Evolutionary conservation across 2,888 invertebrate genomes (phyloP).

Genomic region (Cantharis nigra): DNA sequence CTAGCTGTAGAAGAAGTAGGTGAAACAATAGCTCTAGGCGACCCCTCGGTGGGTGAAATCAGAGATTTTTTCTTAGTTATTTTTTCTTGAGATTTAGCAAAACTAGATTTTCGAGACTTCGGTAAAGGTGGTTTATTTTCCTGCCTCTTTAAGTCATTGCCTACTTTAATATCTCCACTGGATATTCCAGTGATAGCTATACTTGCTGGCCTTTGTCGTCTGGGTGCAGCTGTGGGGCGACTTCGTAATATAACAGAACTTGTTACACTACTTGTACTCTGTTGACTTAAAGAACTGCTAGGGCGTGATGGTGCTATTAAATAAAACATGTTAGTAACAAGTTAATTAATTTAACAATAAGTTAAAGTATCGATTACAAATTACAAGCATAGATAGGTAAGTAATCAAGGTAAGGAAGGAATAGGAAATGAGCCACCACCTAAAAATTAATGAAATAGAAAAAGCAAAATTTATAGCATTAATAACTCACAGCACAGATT

Average conservation of each 20-base stretch:
- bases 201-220: slow-evolving; percentile 79
- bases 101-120: slow-evolving; percentile 52
- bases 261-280: slow-evolving; percentile 66
- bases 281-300: slow-evolving; percentile 82
- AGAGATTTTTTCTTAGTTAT: slow-evolving; percentile 34
- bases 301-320: slow-evolving; percentile 74
- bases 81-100: slow-evolving; percentile 41
- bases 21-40: slow-evolving; percentile 36
- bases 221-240: slow-evolving; percentile 64
- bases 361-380: not conserved
- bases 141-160: slow-evolving; percentile 42
- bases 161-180: slow-evolving; percentile 41
- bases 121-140: slow-evolving; percentile 60
- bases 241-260: slow-evolving; percentile 63
- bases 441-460: not conserved
- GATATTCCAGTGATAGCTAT: slow-evolving; percentile 85
- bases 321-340: not conserved
- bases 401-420: slow-evolving; percentile 11
- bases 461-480: not conserved
- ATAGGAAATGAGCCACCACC: slow-evolving; percentile 41
- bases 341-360: not conserved
- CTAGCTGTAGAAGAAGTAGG: slow-evolving; percentile 26
- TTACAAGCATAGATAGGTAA: slow-evolving; percentile 2
- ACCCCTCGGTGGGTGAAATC: slow-evolving; percentile 37
- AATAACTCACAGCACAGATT: not conserved